Percentiles rank a stretch among this genome's conserved stretches.
Evolutionary conservation across 2,113 vertebrate species (phyloP).

Genomic region (Paracyprichromis sp.): DNA sequence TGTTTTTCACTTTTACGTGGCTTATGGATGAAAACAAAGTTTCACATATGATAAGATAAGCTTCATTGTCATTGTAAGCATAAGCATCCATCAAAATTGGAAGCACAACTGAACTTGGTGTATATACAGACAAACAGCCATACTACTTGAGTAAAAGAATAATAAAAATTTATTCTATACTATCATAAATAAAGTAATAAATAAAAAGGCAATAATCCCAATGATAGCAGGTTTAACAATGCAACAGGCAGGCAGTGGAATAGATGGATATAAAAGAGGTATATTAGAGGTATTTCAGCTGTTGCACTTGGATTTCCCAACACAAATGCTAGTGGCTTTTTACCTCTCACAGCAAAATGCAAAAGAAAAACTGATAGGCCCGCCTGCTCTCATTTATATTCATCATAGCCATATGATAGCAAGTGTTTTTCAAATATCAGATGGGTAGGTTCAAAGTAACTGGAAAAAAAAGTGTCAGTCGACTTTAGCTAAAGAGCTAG

Average conservation of each 20-base stretch:
- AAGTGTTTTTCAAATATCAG: background rate
- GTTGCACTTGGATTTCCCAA: background rate
- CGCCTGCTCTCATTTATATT: background rate
- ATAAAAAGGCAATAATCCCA: background rate
- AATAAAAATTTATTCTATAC: background rate
- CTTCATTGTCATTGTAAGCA: background rate
- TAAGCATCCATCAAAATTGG: background rate
- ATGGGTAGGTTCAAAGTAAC: background rate
- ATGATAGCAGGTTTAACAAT: background rate
- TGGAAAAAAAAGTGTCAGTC: background rate
- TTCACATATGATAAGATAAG: background rate
- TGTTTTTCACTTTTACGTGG: background rate
- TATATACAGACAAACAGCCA: background rate
- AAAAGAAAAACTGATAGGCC: background rate
- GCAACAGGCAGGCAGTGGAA: background rate
- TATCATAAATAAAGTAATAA: background rate
- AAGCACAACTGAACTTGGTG: background rate
- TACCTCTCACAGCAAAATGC: background rate
- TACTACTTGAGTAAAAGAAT: background rate
- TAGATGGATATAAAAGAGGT: background rate
- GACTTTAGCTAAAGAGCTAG: background rate
- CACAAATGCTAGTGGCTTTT: background rate
- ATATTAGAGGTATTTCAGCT: background rate
- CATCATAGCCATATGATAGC: background rate
- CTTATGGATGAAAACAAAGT: background rate